phyloP scores from a whole-genome alignment of 2,113 vertebrate species.

The Odontophorus gujanensis region DNA sequence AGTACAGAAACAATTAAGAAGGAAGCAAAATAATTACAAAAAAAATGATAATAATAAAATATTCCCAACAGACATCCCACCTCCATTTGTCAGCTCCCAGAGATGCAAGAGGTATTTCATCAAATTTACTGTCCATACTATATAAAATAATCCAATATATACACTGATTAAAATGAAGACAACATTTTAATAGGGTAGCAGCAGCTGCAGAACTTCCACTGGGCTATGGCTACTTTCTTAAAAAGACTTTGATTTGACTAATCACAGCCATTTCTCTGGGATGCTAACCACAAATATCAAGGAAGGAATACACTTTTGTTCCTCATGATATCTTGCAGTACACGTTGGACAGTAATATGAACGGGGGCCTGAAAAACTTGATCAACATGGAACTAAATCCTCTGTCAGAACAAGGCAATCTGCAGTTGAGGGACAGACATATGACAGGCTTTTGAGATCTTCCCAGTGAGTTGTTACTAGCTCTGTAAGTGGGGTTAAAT shows the following conservation, averaged over 20 bases:
- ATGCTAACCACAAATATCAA: slow-evolving; percentile 53
- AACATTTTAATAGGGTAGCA: slow-evolving; percentile 50
- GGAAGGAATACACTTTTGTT: slow-evolving; percentile 61
- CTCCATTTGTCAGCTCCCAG: neutral
- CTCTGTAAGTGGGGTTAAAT: neutral
- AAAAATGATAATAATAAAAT: neutral
- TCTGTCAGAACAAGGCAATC: neutral
- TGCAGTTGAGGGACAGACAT: neutral
- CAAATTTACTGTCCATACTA: neutral
- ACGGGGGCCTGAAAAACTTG: slow-evolving; percentile 50
- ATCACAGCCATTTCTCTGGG: slow-evolving; percentile 54
- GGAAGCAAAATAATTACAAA: neutral
- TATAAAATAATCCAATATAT: slow-evolving; percentile 47
- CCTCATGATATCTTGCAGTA: slow-evolving; percentile 23
- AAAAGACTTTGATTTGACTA: slow-evolving; percentile 68
- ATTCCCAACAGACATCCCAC: neutral
- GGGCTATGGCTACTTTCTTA: neutral
- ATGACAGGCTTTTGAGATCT: neutral
- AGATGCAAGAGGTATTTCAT: neutral
- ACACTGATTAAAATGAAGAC: slow-evolving; percentile 49
- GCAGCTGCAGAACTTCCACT: slow-evolving; percentile 58
- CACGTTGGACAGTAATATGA: slow-evolving; percentile 41
- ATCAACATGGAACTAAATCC: slow-evolving; percentile 34
- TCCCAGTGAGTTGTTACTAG: neutral
- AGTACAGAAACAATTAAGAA: neutral